Conservation (phyloP, 2,113 vertebrate genomes). For the Taurulus bubalis region DNA sequence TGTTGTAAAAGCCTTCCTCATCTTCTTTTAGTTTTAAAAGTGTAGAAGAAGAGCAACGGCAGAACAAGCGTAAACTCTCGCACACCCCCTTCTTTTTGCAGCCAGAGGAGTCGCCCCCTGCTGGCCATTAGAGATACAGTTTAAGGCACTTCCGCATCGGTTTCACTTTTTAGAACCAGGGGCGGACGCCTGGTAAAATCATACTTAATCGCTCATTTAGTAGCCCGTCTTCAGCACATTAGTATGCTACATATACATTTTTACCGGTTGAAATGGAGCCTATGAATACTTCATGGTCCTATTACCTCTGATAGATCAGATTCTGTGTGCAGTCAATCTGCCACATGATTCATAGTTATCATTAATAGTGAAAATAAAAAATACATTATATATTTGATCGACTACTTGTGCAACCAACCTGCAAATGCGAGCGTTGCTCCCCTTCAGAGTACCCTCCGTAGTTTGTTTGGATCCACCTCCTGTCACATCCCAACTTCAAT, state of each 20-base stretch:
- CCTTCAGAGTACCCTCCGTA: not conserved
- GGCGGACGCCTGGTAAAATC: too few species aligned
- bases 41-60: too few species aligned
- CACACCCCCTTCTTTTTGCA: too few species aligned
- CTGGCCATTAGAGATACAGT: not conserved
- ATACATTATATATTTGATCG: not conserved
- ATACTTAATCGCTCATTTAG: too few species aligned
- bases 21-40: too few species aligned
- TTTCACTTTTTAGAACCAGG: not conserved
- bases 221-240: not conserved
- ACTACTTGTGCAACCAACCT: not conserved
- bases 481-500: not conserved
- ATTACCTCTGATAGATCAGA: not conserved
- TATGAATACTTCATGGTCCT: not conserved
- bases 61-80: too few species aligned
- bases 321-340: not conserved
- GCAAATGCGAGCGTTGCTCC: not conserved
- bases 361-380: not conserved
- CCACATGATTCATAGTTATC: slow-evolving; percentile 11
- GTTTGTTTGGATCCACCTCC: slow-evolving; percentile 1
- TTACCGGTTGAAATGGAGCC: not conserved
- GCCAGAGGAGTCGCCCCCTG: not conserved
- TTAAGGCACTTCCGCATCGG: not conserved
- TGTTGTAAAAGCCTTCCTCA: too few species aligned
- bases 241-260: not conserved